Conservation (phyloP, 2,113 vertebrate species). For the Spea bombifrons region DNA sequence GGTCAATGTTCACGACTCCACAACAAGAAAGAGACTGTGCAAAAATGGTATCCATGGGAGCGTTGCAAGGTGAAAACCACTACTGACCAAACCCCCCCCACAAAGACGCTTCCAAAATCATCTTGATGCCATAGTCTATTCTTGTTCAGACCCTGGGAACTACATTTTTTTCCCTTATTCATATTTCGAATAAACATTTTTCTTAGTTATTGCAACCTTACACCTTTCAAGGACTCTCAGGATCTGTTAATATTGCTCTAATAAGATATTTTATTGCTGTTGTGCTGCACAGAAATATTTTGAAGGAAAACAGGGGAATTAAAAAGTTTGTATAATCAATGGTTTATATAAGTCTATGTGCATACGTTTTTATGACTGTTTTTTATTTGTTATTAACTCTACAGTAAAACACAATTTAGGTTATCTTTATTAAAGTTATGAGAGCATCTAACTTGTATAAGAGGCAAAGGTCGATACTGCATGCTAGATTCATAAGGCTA, state of each 20-base stretch:
- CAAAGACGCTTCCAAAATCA: no score
- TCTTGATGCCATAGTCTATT: constrained; percentile 20
- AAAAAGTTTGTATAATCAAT: constrained; percentile 20
- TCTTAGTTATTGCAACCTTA: constrained; percentile 13
- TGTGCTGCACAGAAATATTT: constrained; percentile 11
- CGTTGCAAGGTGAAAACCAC: no score
- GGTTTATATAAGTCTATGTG: constrained; percentile 3
- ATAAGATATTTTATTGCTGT: constrained; percentile 16
- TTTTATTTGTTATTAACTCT: constrained; percentile 12
- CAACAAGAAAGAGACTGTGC: no score
- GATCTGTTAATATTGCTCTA: constrained; percentile 18
- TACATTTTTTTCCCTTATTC: constrained; percentile 14
- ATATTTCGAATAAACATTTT: constrained; percentile 7
- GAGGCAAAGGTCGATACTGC: background rate
- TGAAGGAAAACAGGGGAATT: constrained; percentile 11
- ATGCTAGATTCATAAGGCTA: background rate
- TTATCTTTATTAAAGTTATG: background rate
- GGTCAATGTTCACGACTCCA: no score
- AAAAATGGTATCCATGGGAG: no score
- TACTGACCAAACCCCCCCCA: no score
- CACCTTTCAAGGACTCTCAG: constrained; percentile 16
- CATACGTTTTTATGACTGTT: constrained; percentile 9
- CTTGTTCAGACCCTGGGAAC: constrained; percentile 25
- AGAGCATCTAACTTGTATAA: background rate
- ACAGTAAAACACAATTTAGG: background rate